Conservation (phyloP, 2,888 invertebrate species). For the Hedya salicella region DNA sequence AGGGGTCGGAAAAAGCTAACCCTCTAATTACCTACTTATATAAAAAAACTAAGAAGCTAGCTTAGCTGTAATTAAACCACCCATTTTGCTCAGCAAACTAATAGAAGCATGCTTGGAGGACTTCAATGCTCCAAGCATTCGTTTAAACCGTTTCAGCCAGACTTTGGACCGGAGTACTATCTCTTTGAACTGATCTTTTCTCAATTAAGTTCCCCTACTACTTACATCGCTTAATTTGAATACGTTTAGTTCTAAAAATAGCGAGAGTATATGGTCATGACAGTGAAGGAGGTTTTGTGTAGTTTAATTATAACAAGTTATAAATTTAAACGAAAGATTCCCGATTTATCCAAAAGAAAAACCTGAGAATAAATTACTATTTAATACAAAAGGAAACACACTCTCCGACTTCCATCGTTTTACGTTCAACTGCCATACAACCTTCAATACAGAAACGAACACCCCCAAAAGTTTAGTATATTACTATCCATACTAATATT, state of each 20-base stretch:
- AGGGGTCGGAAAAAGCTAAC: conserved; percentile 19
- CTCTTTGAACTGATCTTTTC: neutral
- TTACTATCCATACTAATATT: too few species aligned
- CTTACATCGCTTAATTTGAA: too few species aligned
- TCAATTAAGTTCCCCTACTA: neutral
- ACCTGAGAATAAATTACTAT: too few species aligned
- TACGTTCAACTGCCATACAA: too few species aligned
- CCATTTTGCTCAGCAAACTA: conserved; percentile 4
- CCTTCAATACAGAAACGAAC: too few species aligned
- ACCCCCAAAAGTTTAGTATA: too few species aligned
- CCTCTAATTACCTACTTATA: conserved; percentile 35
- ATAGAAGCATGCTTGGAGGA: neutral
- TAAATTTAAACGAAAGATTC: too few species aligned
- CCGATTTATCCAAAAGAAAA: too few species aligned
- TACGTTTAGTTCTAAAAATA: neutral
- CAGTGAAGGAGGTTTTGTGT: neutral
- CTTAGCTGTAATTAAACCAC: conserved; percentile 27
- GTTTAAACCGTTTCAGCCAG: neutral
- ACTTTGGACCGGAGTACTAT: neutral
- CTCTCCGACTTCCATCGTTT: too few species aligned
- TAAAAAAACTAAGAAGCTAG: conserved; percentile 24
- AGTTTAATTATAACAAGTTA: too few species aligned
- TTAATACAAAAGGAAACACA: too few species aligned
- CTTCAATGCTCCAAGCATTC: neutral
- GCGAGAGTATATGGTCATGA: neutral